Evolutionary conservation across 2,113 vertebrate species (phyloP).

Genomic region (Gorsachius goisagi): DNA sequence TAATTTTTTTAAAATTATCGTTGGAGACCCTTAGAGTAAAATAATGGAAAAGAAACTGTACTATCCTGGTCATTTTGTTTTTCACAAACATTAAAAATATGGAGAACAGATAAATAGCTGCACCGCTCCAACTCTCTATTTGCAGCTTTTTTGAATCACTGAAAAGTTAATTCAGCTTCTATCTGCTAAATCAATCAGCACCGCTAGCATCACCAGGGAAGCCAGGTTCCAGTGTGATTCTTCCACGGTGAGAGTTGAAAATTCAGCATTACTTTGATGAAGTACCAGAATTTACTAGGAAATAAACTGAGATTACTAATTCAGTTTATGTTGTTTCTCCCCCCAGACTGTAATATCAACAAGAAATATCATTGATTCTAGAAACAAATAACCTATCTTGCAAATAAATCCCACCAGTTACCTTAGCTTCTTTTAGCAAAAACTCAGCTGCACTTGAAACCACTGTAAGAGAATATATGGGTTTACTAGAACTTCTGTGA

Average conservation of each 20-base stretch:
- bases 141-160: neutral
- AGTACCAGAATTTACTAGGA: neutral
- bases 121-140: neutral
- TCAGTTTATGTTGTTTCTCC: neutral
- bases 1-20: neutral
- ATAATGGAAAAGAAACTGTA: neutral
- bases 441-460: neutral
- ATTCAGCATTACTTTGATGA: neutral
- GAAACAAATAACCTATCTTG: neutral
- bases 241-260: neutral
- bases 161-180: slow-evolving; percentile 25
- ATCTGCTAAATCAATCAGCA: slow-evolving; percentile 9
- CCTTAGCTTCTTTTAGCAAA: neutral
- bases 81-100: neutral
- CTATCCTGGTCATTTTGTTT: neutral
- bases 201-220: neutral
- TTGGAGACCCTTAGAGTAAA: neutral
- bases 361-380: neutral
- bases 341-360: neutral
- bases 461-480: neutral
- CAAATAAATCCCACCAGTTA: neutral
- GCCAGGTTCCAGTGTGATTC: neutral
- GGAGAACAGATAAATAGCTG: neutral
- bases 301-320: neutral
- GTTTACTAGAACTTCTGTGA: neutral